A percentile compares a stretch with the other conserved stretches of the same genome.
Evolutionary conservation across 2,113 vertebrate species (phyloP).

Genomic region (Tylochromis polylepis): DNA sequence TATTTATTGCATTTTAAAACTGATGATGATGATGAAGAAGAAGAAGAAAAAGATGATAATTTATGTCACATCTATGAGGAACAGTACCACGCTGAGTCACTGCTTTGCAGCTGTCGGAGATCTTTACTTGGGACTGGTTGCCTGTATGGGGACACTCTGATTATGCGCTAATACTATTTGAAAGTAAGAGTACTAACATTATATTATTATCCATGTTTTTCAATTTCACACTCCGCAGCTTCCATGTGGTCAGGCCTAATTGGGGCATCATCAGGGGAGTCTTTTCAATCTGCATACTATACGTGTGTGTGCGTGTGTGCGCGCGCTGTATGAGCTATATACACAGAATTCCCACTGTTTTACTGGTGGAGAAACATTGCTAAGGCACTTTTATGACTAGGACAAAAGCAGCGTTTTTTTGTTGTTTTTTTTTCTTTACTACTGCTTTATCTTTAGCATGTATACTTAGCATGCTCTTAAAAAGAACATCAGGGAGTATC

Average conservation of each 20-base stretch:
- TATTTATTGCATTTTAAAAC: neutral
- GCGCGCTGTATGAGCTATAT: neutral
- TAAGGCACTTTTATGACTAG: conserved; percentile 6
- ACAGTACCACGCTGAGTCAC: neutral
- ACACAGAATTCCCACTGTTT: conserved; percentile 44
- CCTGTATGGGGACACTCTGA: conserved; percentile 6
- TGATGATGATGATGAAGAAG: neutral
- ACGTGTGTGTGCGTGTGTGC: neutral
- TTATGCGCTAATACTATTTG: conserved; percentile 2
- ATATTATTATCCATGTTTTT: conserved; percentile 54
- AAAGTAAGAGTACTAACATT: conserved; percentile 27
- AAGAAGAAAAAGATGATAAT: neutral
- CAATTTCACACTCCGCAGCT: conserved; percentile 69
- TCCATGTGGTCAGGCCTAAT: conserved; percentile 69
- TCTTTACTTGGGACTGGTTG: neutral
- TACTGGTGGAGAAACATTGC: conserved; percentile 39
- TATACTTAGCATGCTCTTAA: neutral
- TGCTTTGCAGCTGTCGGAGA: neutral
- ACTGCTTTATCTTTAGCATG: neutral
- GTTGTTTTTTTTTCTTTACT: neutral
- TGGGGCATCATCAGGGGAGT: conserved; percentile 54
- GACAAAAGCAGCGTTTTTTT: neutral
- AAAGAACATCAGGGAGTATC: conserved; percentile 1
- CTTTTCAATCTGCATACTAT: conserved; percentile 12
- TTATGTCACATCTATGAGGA: neutral